Percentiles rank a stretch among this genome's conserved stretches.
Evolutionary conservation across 2,113 vertebrate genomes (phyloP).

Genomic region (Petroica traversi): DNA sequence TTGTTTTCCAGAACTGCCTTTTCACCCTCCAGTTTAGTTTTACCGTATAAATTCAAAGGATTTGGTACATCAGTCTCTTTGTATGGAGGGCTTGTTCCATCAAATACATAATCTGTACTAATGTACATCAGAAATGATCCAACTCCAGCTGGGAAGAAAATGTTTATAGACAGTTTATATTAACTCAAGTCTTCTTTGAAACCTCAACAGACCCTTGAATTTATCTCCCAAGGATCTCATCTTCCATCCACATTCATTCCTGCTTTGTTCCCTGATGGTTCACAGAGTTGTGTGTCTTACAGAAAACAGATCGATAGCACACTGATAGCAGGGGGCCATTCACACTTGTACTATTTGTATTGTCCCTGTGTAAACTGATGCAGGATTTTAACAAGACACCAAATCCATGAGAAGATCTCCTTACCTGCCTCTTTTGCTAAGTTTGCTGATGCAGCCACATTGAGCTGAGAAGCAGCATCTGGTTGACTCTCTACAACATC

Average conservation of each 20-base stretch:
- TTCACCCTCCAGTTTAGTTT: constrained; percentile 93
- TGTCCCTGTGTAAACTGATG: neutral
- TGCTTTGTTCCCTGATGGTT: neutral
- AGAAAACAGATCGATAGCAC: accelerated
- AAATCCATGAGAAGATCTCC: neutral
- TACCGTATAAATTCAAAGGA: constrained; percentile 91
- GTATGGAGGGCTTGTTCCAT: constrained; percentile 91
- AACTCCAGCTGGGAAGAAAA: constrained; percentile 67
- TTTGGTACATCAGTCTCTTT: constrained; percentile 87
- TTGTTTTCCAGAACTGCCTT: constrained; percentile 85
- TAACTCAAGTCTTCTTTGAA: neutral
- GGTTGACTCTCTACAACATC: constrained; percentile 91
- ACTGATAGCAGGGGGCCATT: neutral
- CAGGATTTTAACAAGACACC: neutral
- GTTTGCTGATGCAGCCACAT: constrained; percentile 88
- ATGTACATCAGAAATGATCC: constrained; percentile 91
- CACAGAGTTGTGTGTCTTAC: accelerated
- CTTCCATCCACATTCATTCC: neutral
- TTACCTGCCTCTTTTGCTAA: constrained; percentile 93
- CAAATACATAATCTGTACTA: constrained; percentile 95
- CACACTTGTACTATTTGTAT: accelerated
- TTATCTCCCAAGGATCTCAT: neutral
- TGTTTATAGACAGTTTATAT: neutral
- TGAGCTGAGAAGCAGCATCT: constrained; percentile 87
- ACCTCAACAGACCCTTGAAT: neutral